Conservation (phyloP, 2,797 vertebrate genomes). For the Trichosurus vulpecula region DNA sequence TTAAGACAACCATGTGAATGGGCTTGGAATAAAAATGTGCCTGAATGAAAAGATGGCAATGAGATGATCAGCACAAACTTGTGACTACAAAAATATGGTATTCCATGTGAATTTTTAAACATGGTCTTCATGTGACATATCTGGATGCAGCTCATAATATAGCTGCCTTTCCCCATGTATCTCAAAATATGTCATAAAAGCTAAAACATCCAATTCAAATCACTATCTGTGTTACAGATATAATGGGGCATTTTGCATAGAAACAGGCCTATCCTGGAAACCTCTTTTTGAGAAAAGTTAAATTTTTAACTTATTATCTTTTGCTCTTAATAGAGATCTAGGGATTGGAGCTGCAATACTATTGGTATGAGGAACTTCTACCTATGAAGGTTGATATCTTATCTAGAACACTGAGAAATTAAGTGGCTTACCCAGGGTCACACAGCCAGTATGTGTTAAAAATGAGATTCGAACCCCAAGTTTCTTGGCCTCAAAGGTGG, state of each 20-base stretch:
- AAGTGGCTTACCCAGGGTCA: background rate
- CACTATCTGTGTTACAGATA: conserved; percentile 25
- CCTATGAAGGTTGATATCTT: background rate
- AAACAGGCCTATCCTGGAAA: conserved; percentile 40
- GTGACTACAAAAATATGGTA: conserved; percentile 70
- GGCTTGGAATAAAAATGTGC: conserved; percentile 65
- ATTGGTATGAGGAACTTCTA: background rate
- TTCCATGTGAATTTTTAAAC: conserved; percentile 26
- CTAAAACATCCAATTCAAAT: conserved; percentile 37
- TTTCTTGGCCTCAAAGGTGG: background rate
- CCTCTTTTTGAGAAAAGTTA: conserved; percentile 11
- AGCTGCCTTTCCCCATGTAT: conserved; percentile 4
- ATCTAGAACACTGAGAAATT: background rate
- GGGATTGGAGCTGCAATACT: background rate
- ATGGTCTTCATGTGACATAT: background rate
- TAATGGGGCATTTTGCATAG: background rate
- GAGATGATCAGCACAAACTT: conserved; percentile 52
- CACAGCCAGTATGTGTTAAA: background rate
- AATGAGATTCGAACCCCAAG: background rate
- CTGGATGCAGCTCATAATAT: conserved; percentile 51
- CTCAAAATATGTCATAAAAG: conserved; percentile 53
- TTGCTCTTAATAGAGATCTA: background rate
- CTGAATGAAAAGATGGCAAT: conserved; percentile 67
- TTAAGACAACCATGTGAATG: conserved; percentile 32
- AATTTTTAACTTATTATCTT: background rate